Evolutionary conservation across 2,113 vertebrate species (phyloP).

Genomic region (Notothenia rossii): DNA sequence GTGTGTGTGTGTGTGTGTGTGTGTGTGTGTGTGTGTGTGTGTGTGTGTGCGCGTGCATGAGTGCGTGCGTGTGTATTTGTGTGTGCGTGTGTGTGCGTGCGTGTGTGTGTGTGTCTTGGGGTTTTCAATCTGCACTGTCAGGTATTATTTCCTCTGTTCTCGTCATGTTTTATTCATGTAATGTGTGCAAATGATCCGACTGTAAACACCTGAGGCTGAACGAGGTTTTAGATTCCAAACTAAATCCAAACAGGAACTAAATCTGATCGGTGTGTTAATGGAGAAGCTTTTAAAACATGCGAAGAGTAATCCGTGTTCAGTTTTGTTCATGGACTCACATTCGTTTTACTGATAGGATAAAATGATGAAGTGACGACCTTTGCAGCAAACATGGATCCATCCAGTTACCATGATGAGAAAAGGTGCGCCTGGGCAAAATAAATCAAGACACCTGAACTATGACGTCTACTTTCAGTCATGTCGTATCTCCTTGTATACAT

Average conservation of each 20-base stretch:
- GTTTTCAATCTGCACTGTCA: conserved; percentile 15
- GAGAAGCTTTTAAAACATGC: neutral
- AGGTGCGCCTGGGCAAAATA: too few relatives aligned
- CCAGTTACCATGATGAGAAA: too few relatives aligned
- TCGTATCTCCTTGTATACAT: too few relatives aligned
- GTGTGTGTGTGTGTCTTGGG: neutral
- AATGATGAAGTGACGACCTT: too few relatives aligned
- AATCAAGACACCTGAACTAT: too few relatives aligned
- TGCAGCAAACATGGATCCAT: too few relatives aligned
- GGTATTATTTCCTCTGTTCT: conserved; percentile 17
- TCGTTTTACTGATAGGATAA: neutral
- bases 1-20: too few relatives aligned
- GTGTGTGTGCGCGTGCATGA: neutral
- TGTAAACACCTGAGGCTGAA: conserved; percentile 17
- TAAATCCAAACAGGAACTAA: neutral
- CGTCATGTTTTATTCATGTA: conserved; percentile 28
- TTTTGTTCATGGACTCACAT: neutral
- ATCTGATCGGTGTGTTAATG: neutral
- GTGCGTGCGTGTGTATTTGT: neutral
- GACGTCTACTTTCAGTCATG: too few relatives aligned
- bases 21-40: too few relatives aligned
- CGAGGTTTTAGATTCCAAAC: neutral
- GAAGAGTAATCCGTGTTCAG: too few relatives aligned
- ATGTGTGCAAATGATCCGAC: neutral
- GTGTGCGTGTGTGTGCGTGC: neutral